Base-by-base conservation (phyloP, 1,140 invertebrate species). In the Drosophila lacteicornis region DNA sequence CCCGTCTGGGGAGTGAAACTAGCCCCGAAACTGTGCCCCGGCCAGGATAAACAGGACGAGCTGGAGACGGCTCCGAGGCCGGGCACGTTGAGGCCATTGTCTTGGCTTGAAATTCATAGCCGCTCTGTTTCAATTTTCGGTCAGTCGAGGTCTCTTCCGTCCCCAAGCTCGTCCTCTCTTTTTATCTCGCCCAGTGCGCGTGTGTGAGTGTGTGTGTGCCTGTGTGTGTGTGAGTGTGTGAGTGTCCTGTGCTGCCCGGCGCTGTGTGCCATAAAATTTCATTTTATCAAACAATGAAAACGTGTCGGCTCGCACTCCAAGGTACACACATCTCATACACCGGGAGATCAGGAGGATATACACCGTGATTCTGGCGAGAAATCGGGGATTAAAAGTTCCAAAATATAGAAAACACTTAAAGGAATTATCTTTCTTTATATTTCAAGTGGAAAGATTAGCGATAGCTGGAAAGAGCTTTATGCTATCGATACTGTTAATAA, bases 211-310 rank as follows among this genome's bases (percentile, higher is more conserved):
- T 6, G 40, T 73, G 66, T 58, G 27, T 6, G 6, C 7, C 6
- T 11, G 33, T 33, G 33, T 3, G 9, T 33, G 33, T 33, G 36
- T 49, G 45, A 15, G 30, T 73, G 13, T 19, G 36, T 7, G 40
- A 33, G 33, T 73, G 67, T 59, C 63, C 65, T 43, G 45, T 50
- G 42, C 56, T 36, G 74, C 53, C 56, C 53, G 46, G 43, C 69
- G 47, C 47, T 78, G 38, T 58, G 60, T 60, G 85, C 80, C 85
- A 88, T 88, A 84, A 88, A 90, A 90, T 88, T 88, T 88, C 84
- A 88, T 88, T 88, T 84, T 88, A 88, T 84, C 74, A 84, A 88
- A 79, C 84, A 88, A 84, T 90, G 84, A 84, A 90, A 88, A 88
- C 84, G 84, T 90, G 84, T 88, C 59, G 74, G 45, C 79, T 79